Percentiles rank a stretch among this genome's conserved stretches.
These are phyloP conservation scores for Muraenolepis orangiensis DNA, from an alignment of 2,797 vertebrate species.

Conservation along the genomic window DNA sequence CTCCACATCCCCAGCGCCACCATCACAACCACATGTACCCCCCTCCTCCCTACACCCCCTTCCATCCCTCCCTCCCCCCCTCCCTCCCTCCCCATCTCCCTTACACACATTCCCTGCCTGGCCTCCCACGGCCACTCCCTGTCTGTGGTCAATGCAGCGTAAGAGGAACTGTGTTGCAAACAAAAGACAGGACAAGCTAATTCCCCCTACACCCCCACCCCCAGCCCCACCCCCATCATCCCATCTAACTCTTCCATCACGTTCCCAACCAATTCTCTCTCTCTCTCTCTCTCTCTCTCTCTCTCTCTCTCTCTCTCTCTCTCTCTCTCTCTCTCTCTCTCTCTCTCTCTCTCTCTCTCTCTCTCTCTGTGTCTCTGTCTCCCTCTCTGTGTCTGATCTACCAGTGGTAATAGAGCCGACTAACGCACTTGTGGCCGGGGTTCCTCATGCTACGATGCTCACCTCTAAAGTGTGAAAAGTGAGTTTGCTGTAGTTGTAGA, in stretches of 20 bases:
- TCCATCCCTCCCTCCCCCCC: constrained; percentile 21
- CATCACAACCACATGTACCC: constrained; percentile 12
- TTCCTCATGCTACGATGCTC: too few species aligned
- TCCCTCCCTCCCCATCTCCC: neutral
- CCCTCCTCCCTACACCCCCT: constrained; percentile 5
- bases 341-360: neutral
- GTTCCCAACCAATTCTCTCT: constrained; percentile 54
- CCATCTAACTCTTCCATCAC: constrained; percentile 37
- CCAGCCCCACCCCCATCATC: constrained; percentile 11
- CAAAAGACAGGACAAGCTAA: constrained; percentile 61
- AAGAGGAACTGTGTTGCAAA: constrained; percentile 69
- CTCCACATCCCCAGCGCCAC: constrained; percentile 37
- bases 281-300: constrained; percentile 31
- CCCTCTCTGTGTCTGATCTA: neutral
- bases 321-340: neutral
- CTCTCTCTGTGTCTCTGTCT: too few species aligned
- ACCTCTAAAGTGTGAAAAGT: too few species aligned
- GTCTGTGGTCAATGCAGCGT: constrained; percentile 70
- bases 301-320: neutral
- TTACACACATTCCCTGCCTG: constrained; percentile 41
- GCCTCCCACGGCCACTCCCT: constrained; percentile 62
- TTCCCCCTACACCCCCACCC: constrained; percentile 7
- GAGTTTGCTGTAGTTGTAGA: neutral
- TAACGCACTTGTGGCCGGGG: neutral
- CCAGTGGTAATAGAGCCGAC: neutral